Percentiles rank a stretch among this genome's conserved stretches.
Evolutionary conservation across 2,797 vertebrate species (phyloP).

Genomic region (Monodelphis domestica): DNA sequence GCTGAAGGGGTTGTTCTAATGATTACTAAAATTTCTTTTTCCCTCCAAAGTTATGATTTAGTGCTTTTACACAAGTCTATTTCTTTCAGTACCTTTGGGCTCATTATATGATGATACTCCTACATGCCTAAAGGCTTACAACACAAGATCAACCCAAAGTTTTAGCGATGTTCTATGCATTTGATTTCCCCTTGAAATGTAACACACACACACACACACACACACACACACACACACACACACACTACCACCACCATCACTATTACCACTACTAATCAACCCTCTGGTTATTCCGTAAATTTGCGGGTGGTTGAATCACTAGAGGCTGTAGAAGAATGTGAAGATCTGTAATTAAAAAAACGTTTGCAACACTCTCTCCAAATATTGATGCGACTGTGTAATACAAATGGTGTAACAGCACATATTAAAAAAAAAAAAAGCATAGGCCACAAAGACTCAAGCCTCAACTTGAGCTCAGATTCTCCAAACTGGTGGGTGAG

Average conservation of each 20-base stretch:
- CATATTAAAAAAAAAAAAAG: slow-evolving; percentile 35
- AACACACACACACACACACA: not conserved
- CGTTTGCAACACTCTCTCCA: slow-evolving; percentile 55
- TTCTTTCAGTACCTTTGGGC: not conserved
- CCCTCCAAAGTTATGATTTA: not conserved
- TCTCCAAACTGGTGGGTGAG: slow-evolving; percentile 4
- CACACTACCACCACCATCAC: too few species aligned
- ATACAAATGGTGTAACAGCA: slow-evolving; percentile 34
- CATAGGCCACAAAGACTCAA: slow-evolving; percentile 39
- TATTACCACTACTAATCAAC: not conserved
- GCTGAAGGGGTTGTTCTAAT: not conserved
- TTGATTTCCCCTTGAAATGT: not conserved
- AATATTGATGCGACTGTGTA: slow-evolving; percentile 33
- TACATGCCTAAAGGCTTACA: not conserved
- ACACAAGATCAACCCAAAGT: not conserved
- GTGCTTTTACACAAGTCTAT: not conserved
- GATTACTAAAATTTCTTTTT: not conserved
- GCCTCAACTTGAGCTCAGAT: slow-evolving; percentile 38
- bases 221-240: not conserved
- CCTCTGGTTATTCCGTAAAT: not conserved
- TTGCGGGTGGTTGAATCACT: not conserved
- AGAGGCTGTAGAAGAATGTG: not conserved
- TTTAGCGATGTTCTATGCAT: not conserved
- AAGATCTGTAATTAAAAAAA: slow-evolving; percentile 43
- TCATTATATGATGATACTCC: not conserved